Conservation (phyloP, 1,140 invertebrate genomes). For the Papilio glaucus region DNA sequence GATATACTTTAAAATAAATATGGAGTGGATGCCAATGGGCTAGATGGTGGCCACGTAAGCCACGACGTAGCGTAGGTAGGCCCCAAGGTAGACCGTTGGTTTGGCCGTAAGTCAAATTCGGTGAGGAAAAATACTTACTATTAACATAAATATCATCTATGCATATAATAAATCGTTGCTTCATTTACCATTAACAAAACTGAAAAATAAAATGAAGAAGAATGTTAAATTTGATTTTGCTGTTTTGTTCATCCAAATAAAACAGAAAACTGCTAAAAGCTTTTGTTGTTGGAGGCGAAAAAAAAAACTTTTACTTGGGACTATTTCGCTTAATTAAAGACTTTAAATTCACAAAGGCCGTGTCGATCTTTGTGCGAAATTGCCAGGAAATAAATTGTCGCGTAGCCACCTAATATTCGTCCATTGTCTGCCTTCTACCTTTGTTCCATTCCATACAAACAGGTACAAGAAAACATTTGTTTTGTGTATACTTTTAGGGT, state of each 20-base stretch:
- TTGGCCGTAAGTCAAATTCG: too few relatives aligned
- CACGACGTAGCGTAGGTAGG: too few relatives aligned
- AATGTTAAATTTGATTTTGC: conserved; percentile 7
- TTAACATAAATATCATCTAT: too few relatives aligned
- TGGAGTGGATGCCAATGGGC: too few relatives aligned
- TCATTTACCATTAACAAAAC: neutral
- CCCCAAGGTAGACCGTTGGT: too few relatives aligned
- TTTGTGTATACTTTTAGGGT: conserved; percentile 8
- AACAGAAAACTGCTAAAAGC: conserved; percentile 12
- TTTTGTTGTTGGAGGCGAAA: neutral
- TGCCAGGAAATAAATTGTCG: conserved; percentile 9
- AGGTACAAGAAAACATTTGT: neutral
- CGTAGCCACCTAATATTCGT: neutral
- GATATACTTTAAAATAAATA: too few relatives aligned
- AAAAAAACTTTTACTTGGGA: conserved; percentile 8
- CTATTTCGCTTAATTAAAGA: conserved; percentile 23
- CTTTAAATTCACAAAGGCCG: conserved; percentile 22
- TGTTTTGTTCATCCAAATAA: conserved; percentile 1
- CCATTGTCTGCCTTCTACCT: neutral
- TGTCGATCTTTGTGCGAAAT: conserved; percentile 23
- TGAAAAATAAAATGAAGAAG: neutral
- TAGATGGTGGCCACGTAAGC: too few relatives aligned
- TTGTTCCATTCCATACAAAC: neutral
- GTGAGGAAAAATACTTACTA: too few relatives aligned
- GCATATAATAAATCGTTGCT: too few relatives aligned